Percentiles rank a stretch among this genome's conserved stretches.
Conservation (phyloP, 2,113 vertebrate genomes). For the Gadus chalcogrammus region DNA sequence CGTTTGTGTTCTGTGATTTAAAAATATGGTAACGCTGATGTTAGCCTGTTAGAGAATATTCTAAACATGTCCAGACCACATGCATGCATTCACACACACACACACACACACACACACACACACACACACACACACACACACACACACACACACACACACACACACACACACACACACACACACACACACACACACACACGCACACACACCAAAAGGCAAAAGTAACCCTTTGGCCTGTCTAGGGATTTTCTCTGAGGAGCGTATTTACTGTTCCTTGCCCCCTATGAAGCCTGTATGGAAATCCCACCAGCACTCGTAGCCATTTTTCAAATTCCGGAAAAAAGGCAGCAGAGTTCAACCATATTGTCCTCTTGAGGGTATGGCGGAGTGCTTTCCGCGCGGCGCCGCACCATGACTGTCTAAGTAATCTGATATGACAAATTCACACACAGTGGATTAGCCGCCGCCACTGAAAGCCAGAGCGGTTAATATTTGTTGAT, state of each 20-base stretch:
- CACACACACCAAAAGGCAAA: slow-evolving; percentile 77
- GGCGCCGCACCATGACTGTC: slow-evolving; percentile 96
- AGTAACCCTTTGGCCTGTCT: slow-evolving; percentile 81
- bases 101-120: slow-evolving; percentile 43
- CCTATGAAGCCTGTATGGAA: slow-evolving; percentile 96
- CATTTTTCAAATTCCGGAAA: slow-evolving; percentile 98
- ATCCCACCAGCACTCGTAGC: slow-evolving; percentile 91
- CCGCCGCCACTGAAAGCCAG: slow-evolving; percentile 93
- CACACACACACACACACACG: slow-evolving; percentile 22
- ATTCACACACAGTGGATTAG: slow-evolving; percentile 99
- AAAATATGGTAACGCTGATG: too few relatives aligned
- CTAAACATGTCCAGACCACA: not conserved
- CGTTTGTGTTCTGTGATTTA: too few relatives aligned
- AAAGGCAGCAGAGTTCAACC: slow-evolving; percentile 73
- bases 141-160: slow-evolving; percentile 15
- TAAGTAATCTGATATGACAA: slow-evolving; percentile 99
- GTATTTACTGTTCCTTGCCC: slow-evolving; percentile 91
- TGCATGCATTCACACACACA: not conserved
- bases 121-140: slow-evolving; percentile 62
- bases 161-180: slow-evolving; percentile 18
- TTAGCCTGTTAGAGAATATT: too few relatives aligned
- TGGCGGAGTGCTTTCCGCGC: slow-evolving; percentile 91
- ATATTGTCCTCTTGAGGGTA: slow-evolving; percentile 93
- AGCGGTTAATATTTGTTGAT: slow-evolving; percentile 99
- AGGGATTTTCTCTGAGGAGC: slow-evolving; percentile 94